Conservation (phyloP, 2,888 invertebrate genomes). For the Drosophila prostipennis region DNA sequence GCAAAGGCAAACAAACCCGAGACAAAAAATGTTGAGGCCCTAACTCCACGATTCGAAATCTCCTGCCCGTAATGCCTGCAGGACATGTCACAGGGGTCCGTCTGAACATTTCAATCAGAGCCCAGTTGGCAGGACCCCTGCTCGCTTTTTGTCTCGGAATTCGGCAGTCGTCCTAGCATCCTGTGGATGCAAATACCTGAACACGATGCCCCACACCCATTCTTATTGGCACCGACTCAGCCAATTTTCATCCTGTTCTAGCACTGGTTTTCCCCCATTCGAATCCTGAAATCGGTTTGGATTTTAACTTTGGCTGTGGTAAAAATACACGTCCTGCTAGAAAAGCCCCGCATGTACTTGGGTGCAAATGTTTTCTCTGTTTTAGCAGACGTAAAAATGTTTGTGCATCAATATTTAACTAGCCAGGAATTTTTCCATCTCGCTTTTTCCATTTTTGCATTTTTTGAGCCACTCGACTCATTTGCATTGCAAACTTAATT, state of each 20-base stretch:
- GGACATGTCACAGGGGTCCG: slow-evolving; percentile 37
- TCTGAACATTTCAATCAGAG: slow-evolving; percentile 72
- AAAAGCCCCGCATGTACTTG: neutral
- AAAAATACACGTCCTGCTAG: slow-evolving; percentile 35
- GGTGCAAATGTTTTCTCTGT: neutral
- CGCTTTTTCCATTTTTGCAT: slow-evolving; percentile 16
- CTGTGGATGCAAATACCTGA: slow-evolving; percentile 51
- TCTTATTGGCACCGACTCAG: slow-evolving; percentile 20
- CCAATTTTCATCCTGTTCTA: slow-evolving; percentile 17
- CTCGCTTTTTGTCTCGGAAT: slow-evolving; percentile 10
- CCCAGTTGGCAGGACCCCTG: slow-evolving; percentile 19
- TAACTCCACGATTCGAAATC: slow-evolving; percentile 14
- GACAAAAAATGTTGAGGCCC: slow-evolving; percentile 10
- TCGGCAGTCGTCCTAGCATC: slow-evolving; percentile 14
- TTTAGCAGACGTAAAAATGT: slow-evolving; percentile 50
- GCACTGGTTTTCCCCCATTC: neutral
- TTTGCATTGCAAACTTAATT: slow-evolving; percentile 73
- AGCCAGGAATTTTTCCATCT: slow-evolving; percentile 38
- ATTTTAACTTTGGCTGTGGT: slow-evolving; percentile 52
- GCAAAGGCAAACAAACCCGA: slow-evolving; percentile 27
- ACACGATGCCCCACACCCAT: slow-evolving; percentile 9
- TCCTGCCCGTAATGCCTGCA: slow-evolving; percentile 25
- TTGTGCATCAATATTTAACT: slow-evolving; percentile 69
- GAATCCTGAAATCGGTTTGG: slow-evolving; percentile 50
- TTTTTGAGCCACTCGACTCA: slow-evolving; percentile 64